These are phyloP conservation scores for Ethmia dodecea DNA, from an alignment of 2,888 invertebrate genomes.

Conservation along the genomic window DNA sequence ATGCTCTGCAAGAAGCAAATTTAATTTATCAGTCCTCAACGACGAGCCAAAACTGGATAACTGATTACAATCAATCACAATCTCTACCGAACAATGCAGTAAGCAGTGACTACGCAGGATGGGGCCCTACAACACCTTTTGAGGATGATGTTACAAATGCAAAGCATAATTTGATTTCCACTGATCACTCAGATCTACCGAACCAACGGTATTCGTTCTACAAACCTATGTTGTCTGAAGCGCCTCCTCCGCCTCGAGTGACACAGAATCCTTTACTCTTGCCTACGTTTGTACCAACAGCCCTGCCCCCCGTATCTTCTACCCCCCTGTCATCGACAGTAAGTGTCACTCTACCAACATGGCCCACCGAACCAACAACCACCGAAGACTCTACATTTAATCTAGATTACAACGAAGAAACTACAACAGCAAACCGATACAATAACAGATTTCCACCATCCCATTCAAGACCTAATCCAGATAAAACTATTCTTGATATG, in stretches of 20 bases:
- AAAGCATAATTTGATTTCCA: slow-evolving; percentile 56
- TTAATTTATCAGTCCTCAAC: slow-evolving; percentile 81
- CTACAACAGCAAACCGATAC: slow-evolving; percentile 36
- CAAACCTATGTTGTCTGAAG: slow-evolving; percentile 55
- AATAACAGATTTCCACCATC: slow-evolving; percentile 18
- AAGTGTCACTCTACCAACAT: slow-evolving; percentile 26
- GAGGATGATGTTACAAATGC: slow-evolving; percentile 46
- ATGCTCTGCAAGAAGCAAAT: slow-evolving; percentile 79
- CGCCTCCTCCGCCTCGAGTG: slow-evolving; percentile 48
- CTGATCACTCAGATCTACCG: slow-evolving; percentile 39
- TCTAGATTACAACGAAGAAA: slow-evolving; percentile 37
- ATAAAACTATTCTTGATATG: slow-evolving; percentile 54
- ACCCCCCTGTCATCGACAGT: slow-evolving; percentile 19
- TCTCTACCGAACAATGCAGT: slow-evolving; percentile 40
- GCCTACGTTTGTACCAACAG: slow-evolving; percentile 53
- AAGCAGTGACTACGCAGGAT: slow-evolving; percentile 68
- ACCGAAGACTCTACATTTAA: slow-evolving; percentile 34
- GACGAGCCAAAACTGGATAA: slow-evolving; percentile 64
- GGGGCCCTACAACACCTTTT: slow-evolving; percentile 67
- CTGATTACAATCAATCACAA: slow-evolving; percentile 44
- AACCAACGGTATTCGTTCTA: slow-evolving; percentile 55
- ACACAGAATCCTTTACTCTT: slow-evolving; percentile 32
- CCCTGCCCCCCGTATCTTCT: slow-evolving; percentile 33
- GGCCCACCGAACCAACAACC: slow-evolving; percentile 35
- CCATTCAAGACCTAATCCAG: slow-evolving; percentile 27